Evolutionary conservation across 2,113 vertebrate genomes (phyloP).

Genomic region (Urocynchramus pylzowi): DNA sequence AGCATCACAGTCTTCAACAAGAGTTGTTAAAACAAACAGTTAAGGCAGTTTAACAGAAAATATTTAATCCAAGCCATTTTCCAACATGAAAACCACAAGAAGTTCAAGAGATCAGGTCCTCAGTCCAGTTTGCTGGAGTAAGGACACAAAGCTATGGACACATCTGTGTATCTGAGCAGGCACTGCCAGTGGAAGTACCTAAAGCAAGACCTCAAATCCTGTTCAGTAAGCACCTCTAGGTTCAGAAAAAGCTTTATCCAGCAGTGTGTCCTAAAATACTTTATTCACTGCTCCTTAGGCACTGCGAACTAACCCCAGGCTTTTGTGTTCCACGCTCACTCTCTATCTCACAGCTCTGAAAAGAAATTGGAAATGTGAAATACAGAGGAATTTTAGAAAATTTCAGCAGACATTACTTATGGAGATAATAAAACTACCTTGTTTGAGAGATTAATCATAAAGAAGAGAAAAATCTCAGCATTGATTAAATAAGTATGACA

Average conservation of each 20-base stretch:
- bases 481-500: neutral
- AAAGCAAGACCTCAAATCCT: neutral
- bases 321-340: rapidly evolving
- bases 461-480: neutral
- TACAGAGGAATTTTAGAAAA: neutral
- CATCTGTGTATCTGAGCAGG: neutral
- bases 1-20: neutral
- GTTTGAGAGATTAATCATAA: neutral
- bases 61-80: neutral
- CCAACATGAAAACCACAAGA: neutral
- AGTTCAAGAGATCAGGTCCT: neutral
- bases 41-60: neutral
- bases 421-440: neutral
- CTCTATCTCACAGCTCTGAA: neutral
- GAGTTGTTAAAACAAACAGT: neutral
- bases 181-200: neutral
- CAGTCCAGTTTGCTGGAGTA: neutral
- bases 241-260: neutral
- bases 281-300: neutral
- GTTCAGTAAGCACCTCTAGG: neutral
- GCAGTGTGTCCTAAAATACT: neutral
- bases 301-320: neutral
- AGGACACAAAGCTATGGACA: neutral
- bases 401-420: neutral
- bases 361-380: neutral